These are phyloP conservation scores for Danionella cerebrum DNA, from an alignment of 2,113 vertebrate species.

Conservation along the genomic window DNA sequence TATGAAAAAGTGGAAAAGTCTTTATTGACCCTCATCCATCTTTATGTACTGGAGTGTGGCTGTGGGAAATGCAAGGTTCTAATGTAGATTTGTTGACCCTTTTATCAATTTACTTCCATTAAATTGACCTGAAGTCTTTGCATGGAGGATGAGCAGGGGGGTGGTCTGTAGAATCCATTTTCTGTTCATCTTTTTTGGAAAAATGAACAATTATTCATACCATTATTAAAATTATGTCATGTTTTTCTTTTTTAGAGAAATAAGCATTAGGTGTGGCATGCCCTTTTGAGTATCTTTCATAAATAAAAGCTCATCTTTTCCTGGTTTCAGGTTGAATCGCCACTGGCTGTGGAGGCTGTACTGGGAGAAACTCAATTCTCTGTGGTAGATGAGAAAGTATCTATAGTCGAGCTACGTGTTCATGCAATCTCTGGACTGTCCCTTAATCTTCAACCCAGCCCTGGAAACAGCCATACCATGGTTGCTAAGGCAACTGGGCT, in stretches of 20 bases:
- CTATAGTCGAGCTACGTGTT: constrained; percentile 82
- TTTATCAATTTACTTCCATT: too few species aligned
- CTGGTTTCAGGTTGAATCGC: constrained; percentile 82
- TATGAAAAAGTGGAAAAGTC: background rate
- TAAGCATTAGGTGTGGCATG: background rate
- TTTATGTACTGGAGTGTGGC: background rate
- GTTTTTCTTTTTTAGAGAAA: background rate
- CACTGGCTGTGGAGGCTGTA: constrained; percentile 77
- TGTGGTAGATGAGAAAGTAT: constrained; percentile 92
- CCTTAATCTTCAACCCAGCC: constrained; percentile 84
- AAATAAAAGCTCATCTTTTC: background rate
- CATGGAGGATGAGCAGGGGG: too few species aligned
- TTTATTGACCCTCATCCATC: background rate
- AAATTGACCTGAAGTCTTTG: too few species aligned
- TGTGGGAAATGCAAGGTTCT: background rate
- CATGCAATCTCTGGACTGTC: constrained; percentile 83
- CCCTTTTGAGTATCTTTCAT: background rate
- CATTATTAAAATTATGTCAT: too few species aligned
- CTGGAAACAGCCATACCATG: constrained; percentile 93
- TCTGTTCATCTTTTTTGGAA: too few species aligned
- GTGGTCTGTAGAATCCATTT: too few species aligned
- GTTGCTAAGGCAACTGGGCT: constrained; percentile 81
- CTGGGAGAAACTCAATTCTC: constrained; percentile 81
- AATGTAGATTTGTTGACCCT: too few species aligned
- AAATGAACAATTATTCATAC: too few species aligned